Percentiles rank a stretch among this genome's conserved stretches.
These are phyloP conservation scores for Leucophenga maculata DNA, from an alignment of 2,888 invertebrate species.

Conservation along the genomic window DNA sequence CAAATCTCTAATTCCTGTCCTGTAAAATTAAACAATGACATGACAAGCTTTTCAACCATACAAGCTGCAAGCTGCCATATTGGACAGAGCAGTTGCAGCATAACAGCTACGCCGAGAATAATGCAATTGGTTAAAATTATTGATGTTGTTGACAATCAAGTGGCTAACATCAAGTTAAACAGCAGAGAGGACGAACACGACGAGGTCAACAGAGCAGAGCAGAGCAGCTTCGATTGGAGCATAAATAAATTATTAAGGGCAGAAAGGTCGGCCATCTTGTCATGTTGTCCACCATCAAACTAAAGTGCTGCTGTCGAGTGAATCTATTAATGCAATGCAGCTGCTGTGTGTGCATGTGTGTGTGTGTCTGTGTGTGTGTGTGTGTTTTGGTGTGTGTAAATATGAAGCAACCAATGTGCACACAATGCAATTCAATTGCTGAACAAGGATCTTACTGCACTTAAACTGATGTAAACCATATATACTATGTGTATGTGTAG, in stretches of 20 bases:
- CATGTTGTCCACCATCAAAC: slow-evolving; percentile 9
- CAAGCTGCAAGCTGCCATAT: too few species aligned
- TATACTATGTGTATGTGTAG: not conserved
- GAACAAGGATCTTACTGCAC: not conserved
- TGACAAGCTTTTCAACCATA: too few species aligned
- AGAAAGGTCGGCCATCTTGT: slow-evolving; percentile 7
- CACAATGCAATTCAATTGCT: slow-evolving; percentile 8
- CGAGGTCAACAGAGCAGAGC: not conserved
- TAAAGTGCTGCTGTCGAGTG: too few species aligned
- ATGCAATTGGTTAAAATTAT: slow-evolving; percentile 22
- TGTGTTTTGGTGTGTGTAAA: not conserved
- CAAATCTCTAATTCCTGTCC: too few species aligned
- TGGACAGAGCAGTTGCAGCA: too few species aligned
- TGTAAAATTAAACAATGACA: too few species aligned
- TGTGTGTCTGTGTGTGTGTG: not conserved
- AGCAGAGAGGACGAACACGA: not conserved
- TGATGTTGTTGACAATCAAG: slow-evolving; percentile 24
- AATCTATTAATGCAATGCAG: too few species aligned
- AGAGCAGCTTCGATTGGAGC: not conserved
- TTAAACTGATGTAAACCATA: not conserved
- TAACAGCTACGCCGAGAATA: not conserved
- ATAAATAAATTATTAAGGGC: slow-evolving; percentile 21
- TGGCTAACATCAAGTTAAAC: slow-evolving; percentile 15
- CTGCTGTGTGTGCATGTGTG: not conserved
- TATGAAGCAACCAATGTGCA: not conserved